phyloP scores from a whole-genome alignment of 2,888 invertebrate genomes.

The Aleiodes alternator region DNA sequence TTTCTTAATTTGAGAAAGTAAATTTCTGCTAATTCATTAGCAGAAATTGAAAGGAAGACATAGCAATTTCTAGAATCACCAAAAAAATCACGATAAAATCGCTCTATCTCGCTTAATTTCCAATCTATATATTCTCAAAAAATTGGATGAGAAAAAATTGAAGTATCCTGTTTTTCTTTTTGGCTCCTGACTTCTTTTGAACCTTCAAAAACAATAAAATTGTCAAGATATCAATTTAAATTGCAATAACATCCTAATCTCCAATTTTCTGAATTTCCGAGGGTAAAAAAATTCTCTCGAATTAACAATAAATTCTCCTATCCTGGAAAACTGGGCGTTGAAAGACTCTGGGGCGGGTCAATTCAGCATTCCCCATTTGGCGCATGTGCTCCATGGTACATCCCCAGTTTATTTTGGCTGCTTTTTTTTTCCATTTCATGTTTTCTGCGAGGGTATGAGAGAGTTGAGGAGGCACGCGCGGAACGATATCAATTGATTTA shows the following conservation, averaged over 20 bases:
- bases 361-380: constrained; percentile 52
- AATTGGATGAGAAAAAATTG: too few relatives aligned
- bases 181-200: too few relatives aligned
- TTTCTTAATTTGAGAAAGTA: too few relatives aligned
- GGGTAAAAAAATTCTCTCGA: not conserved
- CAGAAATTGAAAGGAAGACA: too few relatives aligned
- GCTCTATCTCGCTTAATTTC: too few relatives aligned
- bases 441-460: constrained; percentile 16
- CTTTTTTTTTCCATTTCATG: not conserved
- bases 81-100: too few relatives aligned
- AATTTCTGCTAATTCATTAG: too few relatives aligned
- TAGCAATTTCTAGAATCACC: too few relatives aligned
- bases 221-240: too few relatives aligned
- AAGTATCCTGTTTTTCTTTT: too few relatives aligned
- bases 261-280: constrained; percentile 8
- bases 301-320: constrained; percentile 16
- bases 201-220: too few relatives aligned
- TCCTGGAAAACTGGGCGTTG: constrained; percentile 56
- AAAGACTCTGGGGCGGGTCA: constrained; percentile 68
- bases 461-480: constrained; percentile 50
- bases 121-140: too few relatives aligned
- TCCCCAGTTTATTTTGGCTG: constrained; percentile 35
- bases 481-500: constrained; percentile 75
- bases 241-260: not conserved
- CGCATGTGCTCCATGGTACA: constrained; percentile 45